These are phyloP conservation scores for Aleiodes testaceus DNA, from an alignment of 2,888 invertebrate genomes.

Conservation along the genomic window DNA sequence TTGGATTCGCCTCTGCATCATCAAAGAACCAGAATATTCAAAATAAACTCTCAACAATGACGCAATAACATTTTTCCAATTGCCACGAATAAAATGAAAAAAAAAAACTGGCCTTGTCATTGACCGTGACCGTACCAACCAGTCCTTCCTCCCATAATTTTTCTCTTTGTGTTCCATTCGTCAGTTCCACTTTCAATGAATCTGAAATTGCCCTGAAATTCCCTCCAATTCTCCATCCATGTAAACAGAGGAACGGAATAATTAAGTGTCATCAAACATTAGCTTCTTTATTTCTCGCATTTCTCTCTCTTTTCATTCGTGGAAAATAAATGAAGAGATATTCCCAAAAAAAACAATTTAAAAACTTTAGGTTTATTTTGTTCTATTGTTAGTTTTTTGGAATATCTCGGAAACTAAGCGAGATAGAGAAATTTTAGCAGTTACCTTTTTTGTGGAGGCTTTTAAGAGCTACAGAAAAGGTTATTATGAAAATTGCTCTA, in stretches of 20 bases:
- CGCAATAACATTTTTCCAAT: constrained; percentile 54
- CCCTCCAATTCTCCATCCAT: constrained; percentile 24
- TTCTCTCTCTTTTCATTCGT: constrained; percentile 40
- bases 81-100: constrained; percentile 35
- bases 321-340: constrained; percentile 14
- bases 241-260: constrained; percentile 55
- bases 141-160: constrained; percentile 26
- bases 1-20: constrained; percentile 7
- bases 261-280: constrained; percentile 60
- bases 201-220: constrained; percentile 31
- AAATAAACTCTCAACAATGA: constrained; percentile 34
- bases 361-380: too few species aligned
- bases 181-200: constrained; percentile 28
- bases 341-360: too few species aligned
- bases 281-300: not conserved
- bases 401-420: too few species aligned
- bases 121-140: constrained; percentile 31
- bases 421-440: too few species aligned
- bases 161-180: not conserved
- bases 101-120: not conserved
- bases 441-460: too few species aligned
- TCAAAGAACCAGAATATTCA: not conserved
- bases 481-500: too few species aligned
- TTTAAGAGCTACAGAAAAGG: too few species aligned
- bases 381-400: too few species aligned